Base-by-base conservation (phyloP, 2,888 invertebrate species). In the Holacanthella duospinosa region DNA sequence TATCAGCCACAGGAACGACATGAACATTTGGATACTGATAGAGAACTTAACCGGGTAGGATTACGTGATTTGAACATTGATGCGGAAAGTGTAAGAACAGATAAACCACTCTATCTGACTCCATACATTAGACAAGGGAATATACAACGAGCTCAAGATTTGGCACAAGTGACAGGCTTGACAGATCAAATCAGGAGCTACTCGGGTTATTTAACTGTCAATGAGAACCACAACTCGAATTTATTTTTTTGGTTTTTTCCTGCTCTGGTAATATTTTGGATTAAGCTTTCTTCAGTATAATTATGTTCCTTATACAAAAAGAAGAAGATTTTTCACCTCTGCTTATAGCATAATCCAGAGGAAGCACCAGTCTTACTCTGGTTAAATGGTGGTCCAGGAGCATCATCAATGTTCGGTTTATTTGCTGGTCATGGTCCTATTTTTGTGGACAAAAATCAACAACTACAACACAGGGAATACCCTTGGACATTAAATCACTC, bases 401-500 rank as follows among this genome's bases (percentile, higher is more conserved):
- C 77, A 1, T 80, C 80, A 59, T 82, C 82, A 0, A 73, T 83
- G 43, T 81, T 78, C 67, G 82, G 81, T 0, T 74, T 82, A 26
- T 82, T 83, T 71, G 77, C 78, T 1, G 85, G 85, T 76, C 75
- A 83, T 66, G 85, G 85, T 0, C 85, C 85, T 1, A 75, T 83
- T 36, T 74, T 75, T 60, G 79, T 81, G 0, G 78, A 75, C 61
- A 66, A 48, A 27, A 63, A 72, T 29, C 29, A 72, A 58, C 62
- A 70, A 1, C 69, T 86, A 57, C 78, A 80, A 68, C 78, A 82
- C 67, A 82, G 90, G 43, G 83, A 87, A 73, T 86, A 86, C 71
- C 83, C 86, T 16, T 94, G 93, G 93, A 86, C 84, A 61, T 78
- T 82, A 53, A 83, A 83, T n/a, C 88, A 89, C 75, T 85, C 87